Conservation (phyloP, 1,140 invertebrate species). For the Trachelipus rathkii region DNA sequence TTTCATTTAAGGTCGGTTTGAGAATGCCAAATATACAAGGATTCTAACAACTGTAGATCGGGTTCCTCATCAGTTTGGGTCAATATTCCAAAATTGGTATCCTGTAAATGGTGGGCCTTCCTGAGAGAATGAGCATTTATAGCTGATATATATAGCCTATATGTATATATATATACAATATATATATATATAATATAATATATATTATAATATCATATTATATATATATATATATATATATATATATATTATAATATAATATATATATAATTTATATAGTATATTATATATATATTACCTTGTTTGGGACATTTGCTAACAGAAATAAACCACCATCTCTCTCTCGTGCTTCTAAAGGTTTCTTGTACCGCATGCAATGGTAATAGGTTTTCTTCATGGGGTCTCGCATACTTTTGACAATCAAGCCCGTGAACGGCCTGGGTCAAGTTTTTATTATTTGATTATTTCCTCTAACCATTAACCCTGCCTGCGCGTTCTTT, state of each 20-base stretch:
- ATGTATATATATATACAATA: background rate
- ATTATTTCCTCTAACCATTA: slow-evolving; percentile 58
- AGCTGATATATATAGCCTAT: no score
- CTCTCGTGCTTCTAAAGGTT: slow-evolving; percentile 63
- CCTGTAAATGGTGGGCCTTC: no score
- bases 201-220: no score
- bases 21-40: no score
- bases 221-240: background rate
- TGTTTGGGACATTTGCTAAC: slow-evolving; percentile 64
- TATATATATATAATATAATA: no score
- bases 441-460: slow-evolving; percentile 69
- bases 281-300: slow-evolving; percentile 49
- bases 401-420: slow-evolving; percentile 48
- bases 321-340: slow-evolving; percentile 74
- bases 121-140: no score
- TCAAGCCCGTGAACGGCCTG: slow-evolving; percentile 55
- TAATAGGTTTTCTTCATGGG: slow-evolving; percentile 47
- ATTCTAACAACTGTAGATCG: no score
- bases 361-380: slow-evolving; percentile 58
- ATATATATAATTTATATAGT: slow-evolving; percentile 12
- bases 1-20: no score
- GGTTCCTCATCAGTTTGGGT: no score
- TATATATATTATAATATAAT: slow-evolving; percentile 15
- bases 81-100: no score
- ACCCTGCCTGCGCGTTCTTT: slow-evolving; percentile 34